These are phyloP conservation scores for Etheostoma nigrum DNA, from an alignment of 2,797 vertebrate species.

Conservation along the genomic window DNA sequence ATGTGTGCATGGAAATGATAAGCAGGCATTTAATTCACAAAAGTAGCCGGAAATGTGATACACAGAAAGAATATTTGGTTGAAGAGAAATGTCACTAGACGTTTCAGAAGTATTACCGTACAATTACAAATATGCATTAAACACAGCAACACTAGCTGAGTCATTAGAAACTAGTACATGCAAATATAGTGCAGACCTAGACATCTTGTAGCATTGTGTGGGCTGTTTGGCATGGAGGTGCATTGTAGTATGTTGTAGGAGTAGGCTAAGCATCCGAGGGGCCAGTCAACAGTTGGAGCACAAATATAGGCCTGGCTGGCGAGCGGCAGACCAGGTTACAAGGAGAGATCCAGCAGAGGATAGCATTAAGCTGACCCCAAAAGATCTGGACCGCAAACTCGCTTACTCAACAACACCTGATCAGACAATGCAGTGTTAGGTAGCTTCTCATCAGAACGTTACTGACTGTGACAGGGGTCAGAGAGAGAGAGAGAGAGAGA, in stretches of 20 bases:
- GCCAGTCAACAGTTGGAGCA: constrained; percentile 57
- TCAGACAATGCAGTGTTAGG: constrained; percentile 86
- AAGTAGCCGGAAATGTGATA: background rate
- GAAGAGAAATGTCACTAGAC: background rate
- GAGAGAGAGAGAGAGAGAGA: constrained; percentile 60
- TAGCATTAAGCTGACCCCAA: constrained; percentile 89
- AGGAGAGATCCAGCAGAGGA: constrained; percentile 84
- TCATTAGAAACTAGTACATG: constrained; percentile 45
- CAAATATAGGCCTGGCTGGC: constrained; percentile 61
- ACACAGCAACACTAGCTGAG: constrained; percentile 49
- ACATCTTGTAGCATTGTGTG: constrained; percentile 54
- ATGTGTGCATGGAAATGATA: background rate
- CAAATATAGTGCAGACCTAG: constrained; percentile 51
- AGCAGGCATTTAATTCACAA: background rate
- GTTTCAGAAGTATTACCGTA: background rate
- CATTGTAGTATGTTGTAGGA: constrained; percentile 68
- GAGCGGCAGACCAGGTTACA: constrained; percentile 75
- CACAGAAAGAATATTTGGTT: accelerated
- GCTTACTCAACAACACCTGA: constrained; percentile 90
- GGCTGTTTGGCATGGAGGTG: constrained; percentile 59
- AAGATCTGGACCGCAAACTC: constrained; percentile 81
- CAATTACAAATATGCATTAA: constrained; percentile 40
- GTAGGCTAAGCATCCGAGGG: constrained; percentile 69
- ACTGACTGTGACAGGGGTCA: constrained; percentile 85
- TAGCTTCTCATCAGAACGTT: constrained; percentile 84